These are phyloP conservation scores for Pteria penguin DNA, from an alignment of 2,888 invertebrate genomes.

Conservation along the genomic window DNA sequence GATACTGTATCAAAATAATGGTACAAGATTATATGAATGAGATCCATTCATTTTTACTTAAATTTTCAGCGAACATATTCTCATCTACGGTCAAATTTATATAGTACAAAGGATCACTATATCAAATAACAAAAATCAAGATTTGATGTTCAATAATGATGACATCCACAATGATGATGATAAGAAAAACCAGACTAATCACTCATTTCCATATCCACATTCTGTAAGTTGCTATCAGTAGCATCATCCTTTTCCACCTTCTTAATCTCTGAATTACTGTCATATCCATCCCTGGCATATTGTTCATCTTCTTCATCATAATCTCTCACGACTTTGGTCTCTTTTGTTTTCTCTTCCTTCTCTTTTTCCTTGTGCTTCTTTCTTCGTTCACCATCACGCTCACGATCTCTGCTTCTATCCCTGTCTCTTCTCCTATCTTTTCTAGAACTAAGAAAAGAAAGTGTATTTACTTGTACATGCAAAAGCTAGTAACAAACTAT, in stretches of 20 bases:
- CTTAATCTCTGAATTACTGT: conserved; percentile 25
- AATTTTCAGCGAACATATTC: too few species aligned
- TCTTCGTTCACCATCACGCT: conserved; percentile 51
- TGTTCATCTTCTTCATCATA: conserved; percentile 71
- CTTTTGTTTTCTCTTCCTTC: conserved; percentile 43
- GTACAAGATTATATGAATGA: too few species aligned
- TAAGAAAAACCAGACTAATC: too few species aligned
- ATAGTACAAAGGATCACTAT: too few species aligned
- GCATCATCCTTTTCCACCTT: conserved; percentile 30
- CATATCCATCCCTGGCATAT: conserved; percentile 54
- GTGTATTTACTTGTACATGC: too few species aligned
- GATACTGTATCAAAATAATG: too few species aligned
- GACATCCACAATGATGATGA: too few species aligned
- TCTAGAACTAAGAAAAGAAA: conserved; percentile 42
- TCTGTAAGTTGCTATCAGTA: conserved; percentile 62
- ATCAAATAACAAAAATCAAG: too few species aligned
- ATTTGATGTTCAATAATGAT: too few species aligned
- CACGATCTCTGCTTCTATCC: conserved; percentile 53
- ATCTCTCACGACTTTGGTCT: conserved; percentile 58
- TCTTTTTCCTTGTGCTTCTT: conserved; percentile 56
- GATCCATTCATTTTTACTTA: too few species aligned
- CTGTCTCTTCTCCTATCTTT: conserved; percentile 57
- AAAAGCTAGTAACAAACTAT: too few species aligned
- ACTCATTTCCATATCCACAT: conserved; percentile 75
- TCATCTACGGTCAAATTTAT: too few species aligned